Evolutionary conservation across 2,888 invertebrate genomes (phyloP).

Genomic region (Bombylius discolor): DNA sequence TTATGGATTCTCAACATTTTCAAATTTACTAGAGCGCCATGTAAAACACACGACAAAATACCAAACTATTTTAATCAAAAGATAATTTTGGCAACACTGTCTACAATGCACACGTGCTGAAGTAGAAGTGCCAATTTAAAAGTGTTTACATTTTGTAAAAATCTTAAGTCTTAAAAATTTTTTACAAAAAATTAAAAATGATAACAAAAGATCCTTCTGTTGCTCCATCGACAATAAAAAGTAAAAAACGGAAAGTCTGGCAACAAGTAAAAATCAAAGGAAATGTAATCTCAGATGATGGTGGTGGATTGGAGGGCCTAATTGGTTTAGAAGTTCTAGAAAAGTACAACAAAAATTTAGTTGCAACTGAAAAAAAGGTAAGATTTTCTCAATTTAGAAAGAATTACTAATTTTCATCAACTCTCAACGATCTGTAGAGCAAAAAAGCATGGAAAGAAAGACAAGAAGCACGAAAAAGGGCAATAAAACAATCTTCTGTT

Average conservation of each 20-base stretch:
- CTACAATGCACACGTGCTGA: too few relatives aligned
- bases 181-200: background rate
- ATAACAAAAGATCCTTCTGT: background rate
- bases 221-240: background rate
- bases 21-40: too few relatives aligned
- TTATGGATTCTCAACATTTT: too few relatives aligned
- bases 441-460: slow-evolving; percentile 21
- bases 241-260: slow-evolving; percentile 36
- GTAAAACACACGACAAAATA: too few relatives aligned
- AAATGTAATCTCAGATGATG: slow-evolving; percentile 35
- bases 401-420: too few relatives aligned
- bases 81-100: too few relatives aligned
- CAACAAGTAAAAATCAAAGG: slow-evolving; percentile 52
- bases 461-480: slow-evolving; percentile 7
- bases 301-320: slow-evolving; percentile 48
- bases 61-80: too few relatives aligned
- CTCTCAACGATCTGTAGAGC: slow-evolving; percentile 2
- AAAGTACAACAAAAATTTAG: slow-evolving; percentile 45
- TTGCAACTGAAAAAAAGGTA: slow-evolving; percentile 36
- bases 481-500: slow-evolving; percentile 11
- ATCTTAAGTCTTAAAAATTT: too few relatives aligned
- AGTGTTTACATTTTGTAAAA: too few relatives aligned
- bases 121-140: too few relatives aligned
- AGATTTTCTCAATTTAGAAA: slow-evolving; percentile 3
- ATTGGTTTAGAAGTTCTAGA: slow-evolving; percentile 67